phyloP scores from a whole-genome alignment of 2,113 vertebrate species.

The Motacilla tschutschensis region DNA sequence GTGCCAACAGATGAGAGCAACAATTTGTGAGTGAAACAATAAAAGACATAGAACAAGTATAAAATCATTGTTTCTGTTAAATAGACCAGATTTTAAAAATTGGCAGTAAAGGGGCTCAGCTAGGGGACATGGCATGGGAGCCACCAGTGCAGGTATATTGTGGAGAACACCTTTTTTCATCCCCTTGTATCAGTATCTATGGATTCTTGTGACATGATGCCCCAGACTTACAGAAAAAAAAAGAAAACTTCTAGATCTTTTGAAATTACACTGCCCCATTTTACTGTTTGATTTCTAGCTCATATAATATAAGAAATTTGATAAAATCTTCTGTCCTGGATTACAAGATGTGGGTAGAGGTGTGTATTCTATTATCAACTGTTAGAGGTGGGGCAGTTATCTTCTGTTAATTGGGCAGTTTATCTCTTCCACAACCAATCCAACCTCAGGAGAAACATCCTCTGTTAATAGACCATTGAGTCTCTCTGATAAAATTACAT shows the following conservation, averaged over 20 bases:
- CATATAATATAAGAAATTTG: neutral
- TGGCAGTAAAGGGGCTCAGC: neutral
- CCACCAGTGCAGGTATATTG: neutral
- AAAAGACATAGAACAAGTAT: neutral
- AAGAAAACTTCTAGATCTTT: neutral
- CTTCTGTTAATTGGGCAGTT: neutral
- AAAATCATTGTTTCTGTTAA: neutral
- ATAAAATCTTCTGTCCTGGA: neutral
- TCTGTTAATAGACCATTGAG: neutral
- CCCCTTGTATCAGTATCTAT: neutral
- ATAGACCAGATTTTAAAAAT: neutral
- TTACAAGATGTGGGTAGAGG: neutral
- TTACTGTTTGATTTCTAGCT: neutral
- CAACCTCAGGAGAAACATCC: neutral
- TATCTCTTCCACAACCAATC: neutral
- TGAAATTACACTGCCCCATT: neutral
- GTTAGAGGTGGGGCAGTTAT: neutral
- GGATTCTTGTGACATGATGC: neutral
- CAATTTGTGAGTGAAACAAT: neutral
- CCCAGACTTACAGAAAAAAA: neutral
- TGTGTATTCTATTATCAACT: neutral
- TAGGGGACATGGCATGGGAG: neutral
- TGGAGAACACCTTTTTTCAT: neutral
- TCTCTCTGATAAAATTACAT: neutral
- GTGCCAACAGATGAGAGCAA: neutral